Evolutionary conservation across 1,140 invertebrate species (phyloP), one percentile per base, ranked within the genome.

Genomic region (Heterodera schachtii): DNA sequence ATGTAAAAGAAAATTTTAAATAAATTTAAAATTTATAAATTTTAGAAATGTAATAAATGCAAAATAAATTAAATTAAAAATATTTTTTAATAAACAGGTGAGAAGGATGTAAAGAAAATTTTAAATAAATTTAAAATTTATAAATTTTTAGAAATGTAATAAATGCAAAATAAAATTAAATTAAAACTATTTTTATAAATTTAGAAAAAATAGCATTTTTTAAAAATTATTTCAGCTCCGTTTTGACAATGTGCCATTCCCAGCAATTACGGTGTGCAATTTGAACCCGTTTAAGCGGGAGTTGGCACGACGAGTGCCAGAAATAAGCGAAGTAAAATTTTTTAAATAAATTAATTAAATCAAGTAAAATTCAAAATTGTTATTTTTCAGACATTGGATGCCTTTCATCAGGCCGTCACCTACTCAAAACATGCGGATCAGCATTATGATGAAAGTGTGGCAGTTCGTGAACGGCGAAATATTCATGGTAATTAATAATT

Each of bases 231-330:
- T 89, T 82, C 80, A 90, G 88, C 82, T 89, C 6, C 79, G 85
- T 81, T 89, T 89, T 76, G 88, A 89, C 64, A 82, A 84, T n/a
- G 87, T 87, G 6, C 74, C 78, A 13, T 89, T 89, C 64, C 88
- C 88, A 0, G 86, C 88, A 11, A 81, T 89, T 43, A 89, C 88
- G 47, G 78, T 89, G 44, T 90, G 88, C 74, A 89, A 78, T 78
- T 73, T 85, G 52, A 89, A 89, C 82, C 88, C 88, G 31, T 89
- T 90, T 60, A 89, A 89, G 78, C 76, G 83, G 19, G 84, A 89
- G 77, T 67, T 87, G 64, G 88, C 88, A 47, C 81, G 84, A 66
- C 84, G 71, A n/a, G 88, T 89, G 66, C 87, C 87, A 3, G 87
- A 89, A 81, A 88, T 89, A 77, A 76, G 66, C 41, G 87, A 89